Base-by-base conservation (phyloP, 2,888 invertebrate genomes). In the Drosophila diplacantha region DNA sequence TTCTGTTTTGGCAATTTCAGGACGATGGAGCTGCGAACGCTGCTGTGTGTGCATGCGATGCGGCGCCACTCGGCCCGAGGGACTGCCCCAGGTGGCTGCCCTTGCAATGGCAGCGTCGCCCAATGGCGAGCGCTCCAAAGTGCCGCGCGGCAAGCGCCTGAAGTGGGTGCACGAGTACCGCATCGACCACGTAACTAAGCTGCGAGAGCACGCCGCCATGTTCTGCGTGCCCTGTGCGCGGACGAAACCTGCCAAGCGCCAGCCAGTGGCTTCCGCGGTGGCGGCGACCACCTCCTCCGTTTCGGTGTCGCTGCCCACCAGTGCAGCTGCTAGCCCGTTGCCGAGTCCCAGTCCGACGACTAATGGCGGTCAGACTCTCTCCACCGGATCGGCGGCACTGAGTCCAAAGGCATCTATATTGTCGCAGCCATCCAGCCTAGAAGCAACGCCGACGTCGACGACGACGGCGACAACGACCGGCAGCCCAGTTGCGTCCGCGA, bases 1-100 rank as follows among this genome's bases (percentile, higher is more conserved):
- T 22, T 2, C 14, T 22, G 0, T 3, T 14, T 39, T 14, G 3
- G 1, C 7, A 11, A 5, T 73, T 76, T 3, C 81, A 92, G 92
- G 91, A 35, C 92, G 95, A 49, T 97, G 97, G 97, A 95, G 96
- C 85, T 97, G 97, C 87, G 92, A 92, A 60, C 92, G 93, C 75
- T 95, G 95, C 85, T 92, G 93, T 9, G 89, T 93, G 55, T 95
- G 92, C 83, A 90, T 91, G 85, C 91, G 91, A 59, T 92, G 92
- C 85, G 91, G 91, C 53, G 89, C 91, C 56, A 91, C 90, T 2
- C 88, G 89, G 37, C 90, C 91, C 2, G 86, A 88, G 71, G 91
- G 90, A 14, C 65, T 81, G 63, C 73, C 75, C 18, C 67, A 73
- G 16, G 32, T 35, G 32, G 24, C 29, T 20, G 44, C 32, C 20